Evolutionary conservation across 2,113 vertebrate genomes (phyloP).

Genomic region (Cheirogaleus medius): DNA sequence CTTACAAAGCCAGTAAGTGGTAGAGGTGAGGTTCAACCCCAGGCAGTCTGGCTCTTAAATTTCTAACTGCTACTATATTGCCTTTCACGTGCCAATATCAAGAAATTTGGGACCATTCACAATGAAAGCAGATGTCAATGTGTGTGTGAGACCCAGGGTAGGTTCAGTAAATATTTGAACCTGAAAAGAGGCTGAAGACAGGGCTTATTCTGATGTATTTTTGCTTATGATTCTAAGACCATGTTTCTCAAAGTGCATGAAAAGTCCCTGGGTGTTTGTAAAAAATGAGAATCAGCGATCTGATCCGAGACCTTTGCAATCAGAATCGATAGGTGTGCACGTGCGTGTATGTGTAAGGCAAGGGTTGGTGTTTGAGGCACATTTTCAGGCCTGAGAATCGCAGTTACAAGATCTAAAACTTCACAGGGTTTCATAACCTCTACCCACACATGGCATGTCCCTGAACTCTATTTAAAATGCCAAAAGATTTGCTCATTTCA

Average conservation of each 20-base stretch:
- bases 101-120: not conserved
- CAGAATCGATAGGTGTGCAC: not conserved
- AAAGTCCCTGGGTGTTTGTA: not conserved
- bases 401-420: not conserved
- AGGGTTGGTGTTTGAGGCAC: not conserved
- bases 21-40: not conserved
- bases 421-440: slow-evolving; percentile 51
- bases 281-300: not conserved
- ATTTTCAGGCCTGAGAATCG: not conserved
- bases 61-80: not conserved
- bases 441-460: slow-evolving; percentile 35
- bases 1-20: no score
- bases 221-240: not conserved
- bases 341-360: not conserved
- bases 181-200: slow-evolving; percentile 1
- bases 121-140: not conserved
- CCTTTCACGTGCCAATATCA: not conserved
- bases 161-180: not conserved
- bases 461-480: slow-evolving; percentile 64
- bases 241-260: not conserved
- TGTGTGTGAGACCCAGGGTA: not conserved
- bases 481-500: slow-evolving; percentile 32
- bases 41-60: not conserved
- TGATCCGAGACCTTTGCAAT: not conserved
- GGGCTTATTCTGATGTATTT: not conserved